Percentiles rank a stretch among this genome's conserved stretches.
These are phyloP conservation scores for Eupithecia inturbata DNA, from an alignment of 2,888 invertebrate species.

Conservation along the genomic window DNA sequence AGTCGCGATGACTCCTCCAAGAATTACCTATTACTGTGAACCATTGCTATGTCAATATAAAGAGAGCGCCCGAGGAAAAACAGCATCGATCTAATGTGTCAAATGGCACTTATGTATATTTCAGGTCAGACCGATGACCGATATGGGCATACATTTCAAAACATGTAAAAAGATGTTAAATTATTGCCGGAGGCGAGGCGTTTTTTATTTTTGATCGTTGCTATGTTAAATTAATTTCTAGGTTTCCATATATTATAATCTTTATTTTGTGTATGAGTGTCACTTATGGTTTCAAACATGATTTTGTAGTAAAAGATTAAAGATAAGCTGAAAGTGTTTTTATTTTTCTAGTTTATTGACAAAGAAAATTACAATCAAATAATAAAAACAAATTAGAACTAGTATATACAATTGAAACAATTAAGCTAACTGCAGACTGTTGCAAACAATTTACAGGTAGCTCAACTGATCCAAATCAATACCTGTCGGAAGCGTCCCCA, in stretches of 20 bases:
- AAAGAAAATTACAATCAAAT: too few species aligned
- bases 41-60: constrained; percentile 22
- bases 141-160: too few species aligned
- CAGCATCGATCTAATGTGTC: not conserved
- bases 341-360: too few species aligned
- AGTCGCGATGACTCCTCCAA: constrained; percentile 88
- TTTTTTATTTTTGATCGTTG: not conserved
- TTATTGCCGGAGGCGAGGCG: not conserved
- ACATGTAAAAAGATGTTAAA: not conserved
- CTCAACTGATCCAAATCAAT: too few species aligned
- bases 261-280: not conserved
- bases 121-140: not conserved
- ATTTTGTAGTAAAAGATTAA: not conserved
- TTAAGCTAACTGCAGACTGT: too few species aligned
- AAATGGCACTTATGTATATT: not conserved
- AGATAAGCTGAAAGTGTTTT: not conserved
- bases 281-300: not conserved
- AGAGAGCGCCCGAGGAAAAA: too few species aligned
- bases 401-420: too few species aligned
- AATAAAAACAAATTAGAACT: too few species aligned
- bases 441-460: too few species aligned
- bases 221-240: not conserved
- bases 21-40: constrained; percentile 68
- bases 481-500: too few species aligned
- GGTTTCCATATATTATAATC: not conserved